phyloP scores from a whole-genome alignment of 2,797 vertebrate species.

The Sebastes dallii region DNA sequence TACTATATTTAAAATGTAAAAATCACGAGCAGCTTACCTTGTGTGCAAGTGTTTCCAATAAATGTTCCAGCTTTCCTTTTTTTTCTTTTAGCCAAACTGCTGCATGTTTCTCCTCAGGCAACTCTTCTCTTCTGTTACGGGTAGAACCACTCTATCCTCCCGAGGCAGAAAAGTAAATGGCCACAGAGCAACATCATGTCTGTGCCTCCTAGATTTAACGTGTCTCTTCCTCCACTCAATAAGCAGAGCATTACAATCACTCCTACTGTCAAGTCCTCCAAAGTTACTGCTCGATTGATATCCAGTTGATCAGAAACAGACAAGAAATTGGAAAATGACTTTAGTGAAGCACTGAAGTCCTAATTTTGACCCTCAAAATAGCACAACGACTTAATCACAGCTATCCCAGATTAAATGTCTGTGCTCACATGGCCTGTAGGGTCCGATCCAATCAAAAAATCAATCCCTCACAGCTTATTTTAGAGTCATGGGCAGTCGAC shows the following conservation, averaged over 20 bases:
- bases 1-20: background rate
- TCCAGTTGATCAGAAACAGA: constrained; percentile 45
- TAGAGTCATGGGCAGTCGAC: constrained; percentile 29
- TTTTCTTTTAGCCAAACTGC: constrained; percentile 60
- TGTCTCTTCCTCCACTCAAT: constrained; percentile 31
- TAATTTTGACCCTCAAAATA: constrained; percentile 35
- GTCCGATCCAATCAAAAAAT: constrained; percentile 55
- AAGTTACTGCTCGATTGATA: constrained; percentile 8
- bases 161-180: constrained; percentile 59
- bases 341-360: constrained; percentile 11
- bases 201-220: constrained; percentile 23
- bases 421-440: constrained; percentile 20
- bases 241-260: constrained; percentile 45
- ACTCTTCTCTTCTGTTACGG: constrained; percentile 49
- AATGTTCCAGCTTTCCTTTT: constrained; percentile 30
- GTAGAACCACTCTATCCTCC: constrained; percentile 70
- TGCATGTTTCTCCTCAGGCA: constrained; percentile 62
- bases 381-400: constrained; percentile 17
- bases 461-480: constrained; percentile 50
- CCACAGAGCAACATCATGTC: constrained; percentile 70
- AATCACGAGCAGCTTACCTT: constrained; percentile 56
- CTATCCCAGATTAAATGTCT: constrained; percentile 36
- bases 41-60: background rate
- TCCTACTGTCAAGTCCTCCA: constrained; percentile 24
- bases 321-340: constrained; percentile 27